Conservation (phyloP, 1,140 invertebrate genomes). For the Paralvinella palmiformis region DNA sequence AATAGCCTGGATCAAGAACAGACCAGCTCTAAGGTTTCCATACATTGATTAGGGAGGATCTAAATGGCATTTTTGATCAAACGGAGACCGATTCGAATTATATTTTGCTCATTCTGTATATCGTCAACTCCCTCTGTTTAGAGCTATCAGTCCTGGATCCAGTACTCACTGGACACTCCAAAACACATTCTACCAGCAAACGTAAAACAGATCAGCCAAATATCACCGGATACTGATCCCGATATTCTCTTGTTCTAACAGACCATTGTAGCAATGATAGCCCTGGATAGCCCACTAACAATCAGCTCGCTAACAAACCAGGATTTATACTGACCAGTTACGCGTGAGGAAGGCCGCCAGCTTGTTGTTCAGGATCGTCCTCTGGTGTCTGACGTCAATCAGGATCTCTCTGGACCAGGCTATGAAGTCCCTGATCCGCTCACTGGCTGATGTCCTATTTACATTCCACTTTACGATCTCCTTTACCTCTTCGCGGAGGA, state of each 20-base stretch:
- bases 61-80: no score
- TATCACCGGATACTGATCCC: background rate
- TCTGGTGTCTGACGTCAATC: slow-evolving; percentile 1
- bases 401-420: slow-evolving; percentile 1
- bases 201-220: background rate
- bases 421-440: slow-evolving; percentile 3
- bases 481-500: slow-evolving; percentile 5
- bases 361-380: background rate
- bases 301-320: background rate
- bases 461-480: background rate
- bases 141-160: no score
- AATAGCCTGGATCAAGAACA: background rate
- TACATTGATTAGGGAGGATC: background rate
- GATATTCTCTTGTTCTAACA: background rate
- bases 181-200: no score
- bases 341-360: background rate
- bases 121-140: no score
- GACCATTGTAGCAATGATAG: background rate
- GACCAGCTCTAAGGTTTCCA: background rate
- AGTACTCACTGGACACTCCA: no score
- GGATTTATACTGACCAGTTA: background rate
- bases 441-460: slow-evolving; percentile 4
- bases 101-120: no score
- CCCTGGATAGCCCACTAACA: background rate
- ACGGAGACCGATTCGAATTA: no score